Evolutionary conservation across 1,140 invertebrate species (phyloP), one percentile per base, ranked within the genome.

Genomic region (Brachionus angularis): DNA sequence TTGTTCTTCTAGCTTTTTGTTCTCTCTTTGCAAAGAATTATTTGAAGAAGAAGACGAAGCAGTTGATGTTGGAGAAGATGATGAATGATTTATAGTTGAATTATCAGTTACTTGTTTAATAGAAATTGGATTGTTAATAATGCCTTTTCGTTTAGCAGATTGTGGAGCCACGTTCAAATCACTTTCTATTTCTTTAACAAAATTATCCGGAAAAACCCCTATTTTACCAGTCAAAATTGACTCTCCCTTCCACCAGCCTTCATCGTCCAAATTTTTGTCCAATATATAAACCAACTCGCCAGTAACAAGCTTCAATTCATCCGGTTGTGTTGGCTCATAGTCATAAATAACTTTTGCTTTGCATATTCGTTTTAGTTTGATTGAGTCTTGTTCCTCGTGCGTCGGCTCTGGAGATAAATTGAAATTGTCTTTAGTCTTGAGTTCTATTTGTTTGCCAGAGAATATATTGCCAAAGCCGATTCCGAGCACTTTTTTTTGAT

Each of bases 211-310:
- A 79, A 98, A 98, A 1, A 98, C 85, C 0, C 95, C 95, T 58
- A 91, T 81, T 78, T 87, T 86, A 29, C 93, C 93, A 73, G 88
- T 86, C 0, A 94, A 75, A 0, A 29, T 29, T 16, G 5, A 34
- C 83, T 98, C 93, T 52, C 94, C 95, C 80, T 88, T 88, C 93
- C 93, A 98, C 95, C 93, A 97, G 42, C 92, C 92, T 75, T 90
- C 88, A 81, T 98, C 95, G 47, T 90, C 89, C 36, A 90, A 87
- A 0, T 80, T 74, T 42, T 75, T 95, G 88, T 89, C 88, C 52
- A 94, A 81, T 73, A 95, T 88, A 78, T 90, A 89, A 70, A 96
- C 87, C 8, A 89, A 83, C 80, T 96, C 91, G 75, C 91, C 88
- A 52, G 91, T 88, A 74, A 87, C 84, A 58, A 97, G 84, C 61